These are phyloP conservation scores for Chalcis sispes DNA, from an alignment of 2,888 invertebrate species.

Conservation along the genomic window DNA sequence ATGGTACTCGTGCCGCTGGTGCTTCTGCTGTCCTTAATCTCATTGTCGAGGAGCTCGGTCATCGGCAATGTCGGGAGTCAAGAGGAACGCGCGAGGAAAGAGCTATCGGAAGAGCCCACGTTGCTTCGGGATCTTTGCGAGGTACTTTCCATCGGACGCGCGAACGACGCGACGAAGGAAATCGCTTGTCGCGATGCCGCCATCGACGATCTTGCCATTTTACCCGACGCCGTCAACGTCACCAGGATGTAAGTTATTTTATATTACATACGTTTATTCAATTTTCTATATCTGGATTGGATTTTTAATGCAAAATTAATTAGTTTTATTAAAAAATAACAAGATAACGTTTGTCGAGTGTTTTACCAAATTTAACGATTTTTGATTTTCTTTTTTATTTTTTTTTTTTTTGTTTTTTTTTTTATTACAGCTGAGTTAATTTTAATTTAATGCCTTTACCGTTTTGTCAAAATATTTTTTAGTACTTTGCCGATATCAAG, in stretches of 20 bases:
- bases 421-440: no score
- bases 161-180: constrained; percentile 24
- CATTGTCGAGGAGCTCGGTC: neutral
- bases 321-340: no score
- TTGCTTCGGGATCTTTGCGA: constrained; percentile 32
- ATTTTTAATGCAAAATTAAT: no score
- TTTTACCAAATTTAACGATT: no score
- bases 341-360: no score
- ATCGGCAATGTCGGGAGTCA: neutral
- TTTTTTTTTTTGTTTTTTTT: neutral
- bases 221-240: constrained; percentile 33
- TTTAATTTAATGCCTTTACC: no score
- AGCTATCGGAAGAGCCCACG: neutral
- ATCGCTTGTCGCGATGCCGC: constrained; percentile 42
- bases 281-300: neutral
- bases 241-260: constrained; percentile 50
- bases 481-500: no score
- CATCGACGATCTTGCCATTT: neutral
- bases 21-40: neutral
- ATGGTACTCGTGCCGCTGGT: constrained; percentile 40
- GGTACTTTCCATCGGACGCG: no score
- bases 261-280: neutral
- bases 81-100: neutral
- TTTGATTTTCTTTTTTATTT: no score
- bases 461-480: no score